Base-by-base conservation (phyloP, 2,888 invertebrate species). In the Limnephilus lunatus region DNA sequence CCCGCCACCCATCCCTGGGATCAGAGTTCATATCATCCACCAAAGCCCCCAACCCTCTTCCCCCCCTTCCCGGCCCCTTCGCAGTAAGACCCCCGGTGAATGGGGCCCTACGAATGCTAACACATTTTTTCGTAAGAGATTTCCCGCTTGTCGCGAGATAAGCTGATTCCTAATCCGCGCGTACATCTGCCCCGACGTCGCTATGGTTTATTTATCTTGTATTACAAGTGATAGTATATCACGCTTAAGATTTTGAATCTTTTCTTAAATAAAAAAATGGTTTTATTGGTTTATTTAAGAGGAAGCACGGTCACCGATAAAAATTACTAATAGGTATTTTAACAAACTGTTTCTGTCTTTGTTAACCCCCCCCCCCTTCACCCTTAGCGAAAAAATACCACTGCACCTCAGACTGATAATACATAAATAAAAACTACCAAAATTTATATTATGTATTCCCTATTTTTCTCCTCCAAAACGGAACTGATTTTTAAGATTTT, bases 251-350 rank as follows among this genome's bases (percentile, higher is more conserved):
- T 39, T 87, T 35, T 91, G 53, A 44, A 82, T 87, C 85, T 68
- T 85, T 30, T 9, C 86, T 83, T 86, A 91, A 92, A 91, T 92
- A 92, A 93, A 93, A 91, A 91, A 90, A 93, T 91, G 92, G 85
- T 91, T 92, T 92, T 90, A 92, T 93, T 92, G 68, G 68, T 25
- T 53, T 19, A 53, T 53, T 19, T 19, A 53, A 53, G 15, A 19
- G 19, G 2, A 44, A 1, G 12, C 44, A 44, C 44, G 44, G 12
- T 44, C 1, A 12, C 44, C 44, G 44, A 44, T 3, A 39, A 12
- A 44, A n/a, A n/a, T n/a, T n/a, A n/a, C n/a, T n/a, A n/a, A 0
- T 0, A 39, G 9, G 12, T 44, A 44, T 44, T 44, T 44, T 44
- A 11, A 0, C 44, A 44, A 44, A 44, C 44, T 44, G 44, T 11